phyloP scores from a whole-genome alignment of 2,888 invertebrate species.

The Nemapogon koenigi region DNA sequence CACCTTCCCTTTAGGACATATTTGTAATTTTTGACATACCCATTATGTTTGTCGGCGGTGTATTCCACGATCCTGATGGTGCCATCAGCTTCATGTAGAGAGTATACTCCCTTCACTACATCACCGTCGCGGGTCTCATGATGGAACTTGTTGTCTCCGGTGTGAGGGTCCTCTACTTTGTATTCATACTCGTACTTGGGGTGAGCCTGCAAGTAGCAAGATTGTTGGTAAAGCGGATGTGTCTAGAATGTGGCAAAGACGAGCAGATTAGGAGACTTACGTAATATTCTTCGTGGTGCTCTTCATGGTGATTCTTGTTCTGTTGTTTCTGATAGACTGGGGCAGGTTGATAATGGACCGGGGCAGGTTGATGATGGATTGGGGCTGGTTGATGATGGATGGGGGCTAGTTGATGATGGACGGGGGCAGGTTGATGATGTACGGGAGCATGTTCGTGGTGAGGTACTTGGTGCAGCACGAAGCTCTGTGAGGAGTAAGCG shows the following conservation, averaged over 20 bases:
- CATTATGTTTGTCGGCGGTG: slow-evolving; percentile 18
- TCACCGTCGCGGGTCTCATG: slow-evolving; percentile 38
- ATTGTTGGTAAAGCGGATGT: slow-evolving; percentile 9
- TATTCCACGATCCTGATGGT: slow-evolving; percentile 19
- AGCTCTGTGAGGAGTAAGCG: slow-evolving; percentile 40
- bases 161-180: slow-evolving; percentile 41
- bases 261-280: slow-evolving; percentile 11
- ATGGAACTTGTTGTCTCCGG: slow-evolving; percentile 37
- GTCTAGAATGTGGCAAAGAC: no score
- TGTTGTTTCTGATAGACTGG: not conserved
- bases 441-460: slow-evolving; percentile 22
- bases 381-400: not conserved
- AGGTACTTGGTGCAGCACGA: slow-evolving; percentile 36
- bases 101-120: slow-evolving; percentile 33
- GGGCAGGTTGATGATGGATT: slow-evolving; percentile 1
- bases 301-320: slow-evolving; percentile 5
- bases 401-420: no score
- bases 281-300: slow-evolving; percentile 14
- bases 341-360: slow-evolving; percentile 1
- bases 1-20: no score
- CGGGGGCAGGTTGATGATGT: slow-evolving; percentile 2
- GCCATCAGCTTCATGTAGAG: slow-evolving; percentile 21
- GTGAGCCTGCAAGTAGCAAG: slow-evolving; percentile 18
- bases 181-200: slow-evolving; percentile 33
- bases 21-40: slow-evolving; percentile 19